Evolutionary conservation across 2,888 invertebrate species (phyloP), one percentile per base, ranked within the genome.

Genomic region (Polydrusus tereticollis): DNA sequence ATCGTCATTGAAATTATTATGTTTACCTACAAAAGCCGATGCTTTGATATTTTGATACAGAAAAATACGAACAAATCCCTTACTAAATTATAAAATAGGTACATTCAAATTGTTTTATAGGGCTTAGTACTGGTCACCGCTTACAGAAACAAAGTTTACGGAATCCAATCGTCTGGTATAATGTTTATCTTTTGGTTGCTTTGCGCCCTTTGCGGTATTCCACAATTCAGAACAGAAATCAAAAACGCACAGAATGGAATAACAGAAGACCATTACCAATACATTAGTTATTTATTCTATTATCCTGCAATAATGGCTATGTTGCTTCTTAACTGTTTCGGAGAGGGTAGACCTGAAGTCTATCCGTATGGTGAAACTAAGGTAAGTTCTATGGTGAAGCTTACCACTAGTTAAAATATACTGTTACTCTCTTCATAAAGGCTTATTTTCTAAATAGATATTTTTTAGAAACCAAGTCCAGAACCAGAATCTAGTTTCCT

Each of bases 101-200:
- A 29, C 29, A 29, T 29, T 29, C 29, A 12, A 36, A 18, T 18
- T 18, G 18, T 18, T 43, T 23, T 45, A 21, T 38, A 73, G 74
- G 57, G 45, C n/a, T 26, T 75, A 20, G 76, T 73, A 26, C 21
- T 65, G 3, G 65, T 84, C 10, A 77, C 88, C 20, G 83, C 87
- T 14, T 79, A 86, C 64, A 81, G 85, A 69, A 88, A 88, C 72
- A 85, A 87, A 71, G 81, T 80, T 57, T 84, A 86, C 76, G 89
- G 89, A 0, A 82, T 87, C 6, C 85, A 87, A 67, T 86, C 88
- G 14, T 89, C 89, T 2, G 89, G 88, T 3, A 82, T 86, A 21
- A 82, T 89, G 57, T 88, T 88, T 78, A 72, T 87, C 10, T 89
- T 88, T 79, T 89, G 89, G 88, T 79, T 89, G 1, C 76, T 88